Percentiles rank a stretch among this genome's conserved stretches.
Evolutionary conservation across 2,797 vertebrate genomes (phyloP).

Genomic region (Gymnocypris eckloni): DNA sequence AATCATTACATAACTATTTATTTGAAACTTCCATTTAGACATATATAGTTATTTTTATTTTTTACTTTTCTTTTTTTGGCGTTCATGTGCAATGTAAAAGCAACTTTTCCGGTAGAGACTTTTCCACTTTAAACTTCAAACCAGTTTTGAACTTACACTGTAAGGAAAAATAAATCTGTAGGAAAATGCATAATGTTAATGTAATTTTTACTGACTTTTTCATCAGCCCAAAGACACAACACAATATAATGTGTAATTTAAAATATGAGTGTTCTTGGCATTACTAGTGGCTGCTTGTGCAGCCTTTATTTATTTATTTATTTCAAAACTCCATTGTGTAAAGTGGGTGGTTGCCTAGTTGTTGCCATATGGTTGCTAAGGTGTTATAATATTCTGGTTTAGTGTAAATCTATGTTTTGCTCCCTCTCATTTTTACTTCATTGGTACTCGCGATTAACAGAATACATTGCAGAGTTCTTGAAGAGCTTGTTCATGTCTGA

Average conservation of each 20-base stretch:
- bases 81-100: background rate
- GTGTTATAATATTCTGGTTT: background rate
- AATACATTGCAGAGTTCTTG: background rate
- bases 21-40: background rate
- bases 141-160: background rate
- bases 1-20: slow-evolving; percentile 18
- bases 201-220: background rate
- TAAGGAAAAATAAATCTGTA: background rate
- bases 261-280: background rate
- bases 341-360: background rate
- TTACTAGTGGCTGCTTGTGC: background rate
- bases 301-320: background rate
- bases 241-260: background rate
- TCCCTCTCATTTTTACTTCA: background rate
- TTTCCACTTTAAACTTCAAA: background rate
- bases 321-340: background rate
- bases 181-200: background rate
- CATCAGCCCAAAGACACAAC: background rate
- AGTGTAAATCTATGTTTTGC: background rate
- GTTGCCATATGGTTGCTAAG: background rate
- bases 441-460: background rate
- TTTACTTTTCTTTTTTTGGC: background rate
- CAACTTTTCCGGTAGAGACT: background rate
- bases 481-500: background rate
- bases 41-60: background rate